phyloP scores from a whole-genome alignment of 2,797 vertebrate genomes.

The Periophthalmus magnuspinnatus region DNA sequence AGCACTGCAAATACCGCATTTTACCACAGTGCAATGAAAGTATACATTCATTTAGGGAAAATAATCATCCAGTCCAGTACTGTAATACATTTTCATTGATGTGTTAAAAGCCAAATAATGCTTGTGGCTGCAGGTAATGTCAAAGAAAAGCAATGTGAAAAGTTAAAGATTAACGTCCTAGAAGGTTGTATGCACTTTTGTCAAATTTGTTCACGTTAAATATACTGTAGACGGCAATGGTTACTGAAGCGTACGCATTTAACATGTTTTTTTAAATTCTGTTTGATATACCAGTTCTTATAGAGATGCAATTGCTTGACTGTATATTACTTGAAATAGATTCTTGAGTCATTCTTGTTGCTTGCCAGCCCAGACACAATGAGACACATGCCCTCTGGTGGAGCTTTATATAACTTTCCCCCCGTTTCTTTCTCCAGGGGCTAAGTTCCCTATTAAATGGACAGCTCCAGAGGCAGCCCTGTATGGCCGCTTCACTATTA shows the following conservation, averaged over 20 bases:
- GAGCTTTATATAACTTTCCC: slow-evolving; percentile 8
- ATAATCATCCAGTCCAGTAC: no score
- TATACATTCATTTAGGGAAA: no score
- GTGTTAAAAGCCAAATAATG: neutral
- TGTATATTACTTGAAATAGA: neutral
- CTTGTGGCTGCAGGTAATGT: neutral
- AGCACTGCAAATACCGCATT: neutral
- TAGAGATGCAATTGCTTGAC: neutral
- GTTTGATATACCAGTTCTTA: neutral
- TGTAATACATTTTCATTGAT: no score
- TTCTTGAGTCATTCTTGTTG: slow-evolving; percentile 8
- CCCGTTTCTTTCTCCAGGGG: slow-evolving; percentile 74
- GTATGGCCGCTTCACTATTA: slow-evolving; percentile 95
- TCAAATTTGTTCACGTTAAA: no score
- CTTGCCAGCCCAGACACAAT: slow-evolving; percentile 9
- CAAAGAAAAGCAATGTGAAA: neutral
- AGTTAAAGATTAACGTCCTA: no score
- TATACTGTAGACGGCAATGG: neutral
- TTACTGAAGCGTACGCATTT: no score
- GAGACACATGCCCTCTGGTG: slow-evolving; percentile 43
- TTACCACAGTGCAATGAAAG: neutral
- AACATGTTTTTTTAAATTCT: neutral
- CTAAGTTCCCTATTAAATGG: slow-evolving; percentile 98
- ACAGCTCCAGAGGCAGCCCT: slow-evolving; percentile 92
- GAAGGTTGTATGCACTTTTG: no score